Evolutionary conservation across 2,888 invertebrate genomes (phyloP).

Genomic region (Neoascia interrupta): DNA sequence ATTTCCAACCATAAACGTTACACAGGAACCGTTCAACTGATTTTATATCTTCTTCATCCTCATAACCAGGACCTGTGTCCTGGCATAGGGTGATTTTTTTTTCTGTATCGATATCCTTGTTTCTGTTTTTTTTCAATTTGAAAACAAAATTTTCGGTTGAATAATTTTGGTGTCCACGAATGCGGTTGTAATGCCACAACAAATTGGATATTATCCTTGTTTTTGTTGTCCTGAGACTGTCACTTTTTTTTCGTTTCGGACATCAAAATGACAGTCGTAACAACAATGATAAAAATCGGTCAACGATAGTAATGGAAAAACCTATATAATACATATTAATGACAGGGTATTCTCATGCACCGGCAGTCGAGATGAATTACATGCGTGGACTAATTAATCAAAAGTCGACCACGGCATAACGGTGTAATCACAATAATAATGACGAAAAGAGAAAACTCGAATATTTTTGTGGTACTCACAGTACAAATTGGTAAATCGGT

Average conservation of each 20-base stretch:
- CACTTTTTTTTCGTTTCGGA: background rate
- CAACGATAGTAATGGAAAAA: constrained; percentile 28
- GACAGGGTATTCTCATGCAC: constrained; percentile 48
- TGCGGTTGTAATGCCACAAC: constrained; percentile 56
- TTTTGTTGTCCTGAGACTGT: background rate
- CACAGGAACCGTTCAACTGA: constrained; percentile 33
- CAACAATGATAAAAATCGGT: constrained; percentile 22
- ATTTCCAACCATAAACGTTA: constrained; percentile 47
- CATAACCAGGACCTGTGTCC: constrained; percentile 1
- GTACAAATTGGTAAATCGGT: too few relatives aligned
- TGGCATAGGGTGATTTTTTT: background rate
- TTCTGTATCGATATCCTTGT: background rate
- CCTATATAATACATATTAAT: constrained; percentile 38
- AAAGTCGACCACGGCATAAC: constrained; percentile 32
- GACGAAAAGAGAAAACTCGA: background rate
- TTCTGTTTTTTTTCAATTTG: background rate
- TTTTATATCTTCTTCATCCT: constrained; percentile 25
- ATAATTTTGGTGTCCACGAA: constrained; percentile 17
- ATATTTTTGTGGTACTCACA: background rate
- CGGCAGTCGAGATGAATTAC: constrained; percentile 31
- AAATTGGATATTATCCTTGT: constrained; percentile 42
- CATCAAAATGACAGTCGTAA: constrained; percentile 22
- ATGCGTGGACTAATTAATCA: constrained; percentile 62
- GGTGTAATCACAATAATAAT: background rate
- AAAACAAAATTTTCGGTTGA: constrained; percentile 23